Evolutionary conservation across 30 jellyfish, hydroid and myxozoan species (phyloP).

Genomic region (Pelagia noctiluca): DNA sequence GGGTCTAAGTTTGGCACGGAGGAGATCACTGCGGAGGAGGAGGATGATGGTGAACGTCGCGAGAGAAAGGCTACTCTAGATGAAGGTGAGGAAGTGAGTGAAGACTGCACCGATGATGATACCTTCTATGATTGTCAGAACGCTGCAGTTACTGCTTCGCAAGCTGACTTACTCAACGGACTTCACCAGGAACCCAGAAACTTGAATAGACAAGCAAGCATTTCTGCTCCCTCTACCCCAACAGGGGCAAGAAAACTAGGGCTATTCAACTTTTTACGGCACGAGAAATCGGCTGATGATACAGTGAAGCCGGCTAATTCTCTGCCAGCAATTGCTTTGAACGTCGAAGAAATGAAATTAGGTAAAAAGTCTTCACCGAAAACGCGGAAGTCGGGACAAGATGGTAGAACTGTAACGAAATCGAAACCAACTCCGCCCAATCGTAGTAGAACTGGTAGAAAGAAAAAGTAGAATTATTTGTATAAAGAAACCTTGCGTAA

Average conservation of each 20-base stretch:
- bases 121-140: slow-evolving; percentile 54
- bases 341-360: slow-evolving; percentile 1
- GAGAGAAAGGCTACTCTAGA: slow-evolving; percentile 53
- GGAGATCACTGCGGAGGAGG: slow-evolving; percentile 59
- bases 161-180: slow-evolving; percentile 47
- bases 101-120: slow-evolving; percentile 59
- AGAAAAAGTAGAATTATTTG: not conserved
- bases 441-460: slow-evolving; percentile 1
- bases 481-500: too few relatives aligned
- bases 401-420: not conserved
- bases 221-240: slow-evolving; percentile 75
- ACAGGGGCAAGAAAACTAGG: slow-evolving; percentile 58
- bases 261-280: slow-evolving; percentile 12
- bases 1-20: slow-evolving; percentile 65
- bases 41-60: not conserved
- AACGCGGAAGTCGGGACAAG: not conserved
- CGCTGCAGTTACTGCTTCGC: slow-evolving; percentile 52
- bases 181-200: slow-evolving; percentile 7
- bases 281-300: slow-evolving; percentile 6
- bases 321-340: slow-evolving; percentile 57
- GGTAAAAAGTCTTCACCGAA: slow-evolving; percentile 13
- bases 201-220: slow-evolving; percentile 5
- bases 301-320: slow-evolving; percentile 29
- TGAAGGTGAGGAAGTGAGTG: slow-evolving; percentile 73
- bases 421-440: not conserved